phyloP scores from a whole-genome alignment of 1,140 invertebrate species.

The Drosophila varians region DNA sequence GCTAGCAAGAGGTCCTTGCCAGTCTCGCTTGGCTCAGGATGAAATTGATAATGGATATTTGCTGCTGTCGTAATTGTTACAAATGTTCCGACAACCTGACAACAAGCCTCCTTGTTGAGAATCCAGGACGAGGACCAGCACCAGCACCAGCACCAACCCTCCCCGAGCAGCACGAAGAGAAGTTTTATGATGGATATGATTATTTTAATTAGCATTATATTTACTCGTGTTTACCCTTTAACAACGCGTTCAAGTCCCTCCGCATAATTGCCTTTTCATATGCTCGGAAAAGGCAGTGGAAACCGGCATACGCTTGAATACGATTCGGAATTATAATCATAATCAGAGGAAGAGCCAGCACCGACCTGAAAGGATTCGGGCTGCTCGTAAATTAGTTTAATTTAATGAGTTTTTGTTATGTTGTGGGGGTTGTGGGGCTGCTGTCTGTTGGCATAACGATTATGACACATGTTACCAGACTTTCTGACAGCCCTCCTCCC shows the following conservation, averaged over 20 bases:
- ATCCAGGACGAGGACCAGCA: no score
- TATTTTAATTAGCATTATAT: constrained; percentile 83
- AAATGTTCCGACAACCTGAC: constrained; percentile 55
- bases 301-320: background rate
- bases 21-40: constrained; percentile 22
- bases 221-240: constrained; percentile 63
- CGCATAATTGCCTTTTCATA: constrained; percentile 77
- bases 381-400: constrained; percentile 71
- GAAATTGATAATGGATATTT: constrained; percentile 57
- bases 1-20: background rate
- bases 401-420: constrained; percentile 73
- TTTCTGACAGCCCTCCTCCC: constrained; percentile 38
- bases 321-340: background rate
- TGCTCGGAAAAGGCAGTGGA: constrained; percentile 57
- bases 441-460: constrained; percentile 62
- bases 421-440: constrained; percentile 7
- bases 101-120: constrained; percentile 4
- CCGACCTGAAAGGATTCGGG: background rate
- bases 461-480: constrained; percentile 71
- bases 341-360: background rate
- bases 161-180: background rate
- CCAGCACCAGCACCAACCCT: no score
- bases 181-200: constrained; percentile 79
- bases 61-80: constrained; percentile 65
- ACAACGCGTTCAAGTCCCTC: constrained; percentile 38